These are phyloP conservation scores for Blastobasis lacticolella DNA, from an alignment of 2,888 invertebrate species.

Conservation along the genomic window DNA sequence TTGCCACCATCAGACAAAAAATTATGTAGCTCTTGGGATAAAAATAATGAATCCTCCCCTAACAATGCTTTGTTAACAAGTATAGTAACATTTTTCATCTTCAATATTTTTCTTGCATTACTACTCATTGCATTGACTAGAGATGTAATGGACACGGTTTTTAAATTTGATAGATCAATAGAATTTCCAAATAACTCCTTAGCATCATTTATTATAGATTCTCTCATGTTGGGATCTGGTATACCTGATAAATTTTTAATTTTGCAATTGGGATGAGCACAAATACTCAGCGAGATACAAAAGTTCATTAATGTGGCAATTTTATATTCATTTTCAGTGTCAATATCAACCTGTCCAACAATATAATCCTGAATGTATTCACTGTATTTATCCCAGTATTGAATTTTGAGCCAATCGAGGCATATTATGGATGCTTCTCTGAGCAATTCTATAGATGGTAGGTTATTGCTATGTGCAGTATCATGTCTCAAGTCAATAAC, in stretches of 20 bases:
- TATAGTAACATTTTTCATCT: conserved; percentile 24
- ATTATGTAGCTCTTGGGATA: conserved; percentile 47
- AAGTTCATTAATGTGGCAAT: conserved; percentile 46
- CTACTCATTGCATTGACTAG: conserved; percentile 36
- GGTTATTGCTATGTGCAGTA: conserved; percentile 80
- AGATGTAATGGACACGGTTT: conserved; percentile 37
- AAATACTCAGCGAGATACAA: conserved; percentile 53
- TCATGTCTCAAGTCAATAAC: conserved; percentile 85
- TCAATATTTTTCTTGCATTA: conserved; percentile 39
- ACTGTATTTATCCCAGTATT: conserved; percentile 78
- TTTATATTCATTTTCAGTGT: conserved; percentile 35
- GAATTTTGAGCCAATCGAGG: conserved; percentile 79
- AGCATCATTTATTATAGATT: conserved; percentile 48
- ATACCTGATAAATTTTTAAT: conserved; percentile 54
- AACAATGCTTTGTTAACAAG: conserved; percentile 41
- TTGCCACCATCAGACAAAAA: conserved; percentile 29
- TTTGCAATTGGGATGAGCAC: conserved; percentile 44
- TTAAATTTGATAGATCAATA: conserved; percentile 42
- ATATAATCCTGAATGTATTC: conserved; percentile 59
- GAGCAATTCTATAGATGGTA: conserved; percentile 78
- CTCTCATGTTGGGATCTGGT: conserved; percentile 39
- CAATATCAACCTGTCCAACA: conserved; percentile 29
- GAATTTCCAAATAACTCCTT: conserved; percentile 42
- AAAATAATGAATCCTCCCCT: conserved; percentile 45
- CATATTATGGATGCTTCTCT: conserved; percentile 77